phyloP scores from a whole-genome alignment of 2,888 invertebrate species.

The Sphinx pinastri region DNA sequence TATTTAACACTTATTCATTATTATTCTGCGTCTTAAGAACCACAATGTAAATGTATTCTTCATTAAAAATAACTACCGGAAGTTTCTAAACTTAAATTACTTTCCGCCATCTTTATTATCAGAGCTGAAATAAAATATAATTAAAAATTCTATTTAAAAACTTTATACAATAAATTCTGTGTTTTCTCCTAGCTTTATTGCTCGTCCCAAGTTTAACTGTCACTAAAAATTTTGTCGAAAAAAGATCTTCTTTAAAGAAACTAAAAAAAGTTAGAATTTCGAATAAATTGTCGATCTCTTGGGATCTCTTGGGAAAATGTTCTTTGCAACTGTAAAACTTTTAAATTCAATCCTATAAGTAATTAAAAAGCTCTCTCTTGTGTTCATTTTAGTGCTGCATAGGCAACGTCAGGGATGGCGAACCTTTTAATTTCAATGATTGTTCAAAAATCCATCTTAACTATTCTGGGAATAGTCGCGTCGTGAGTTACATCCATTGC shows the following conservation, averaged over 20 bases:
- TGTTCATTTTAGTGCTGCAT: slow-evolving; percentile 30
- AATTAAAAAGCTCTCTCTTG: slow-evolving; percentile 17
- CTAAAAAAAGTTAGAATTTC: not conserved
- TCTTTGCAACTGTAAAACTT: not conserved
- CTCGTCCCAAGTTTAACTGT: not conserved
- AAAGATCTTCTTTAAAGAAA: not conserved
- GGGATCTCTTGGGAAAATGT: not conserved
- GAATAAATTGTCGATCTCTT: not conserved
- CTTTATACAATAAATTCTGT: not conserved
- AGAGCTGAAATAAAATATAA: slow-evolving; percentile 4
- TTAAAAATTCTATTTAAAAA: not conserved
- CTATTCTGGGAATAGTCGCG: too few species aligned
- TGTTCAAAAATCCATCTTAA: too few species aligned
- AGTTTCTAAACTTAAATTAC: not conserved
- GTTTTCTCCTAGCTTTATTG: not conserved
- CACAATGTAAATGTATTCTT: not conserved
- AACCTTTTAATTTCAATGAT: slow-evolving; percentile 1
- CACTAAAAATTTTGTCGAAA: not conserved
- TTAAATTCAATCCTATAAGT: not conserved
- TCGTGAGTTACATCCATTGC: too few species aligned
- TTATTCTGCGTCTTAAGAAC: too few species aligned
- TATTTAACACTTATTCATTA: too few species aligned
- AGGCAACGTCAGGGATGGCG: slow-evolving; percentile 30
- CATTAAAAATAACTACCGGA: not conserved
- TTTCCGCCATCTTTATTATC: not conserved